Evolutionary conservation across 1,140 invertebrate species (phyloP).

Genomic region (Harpegnathos saltator): DNA sequence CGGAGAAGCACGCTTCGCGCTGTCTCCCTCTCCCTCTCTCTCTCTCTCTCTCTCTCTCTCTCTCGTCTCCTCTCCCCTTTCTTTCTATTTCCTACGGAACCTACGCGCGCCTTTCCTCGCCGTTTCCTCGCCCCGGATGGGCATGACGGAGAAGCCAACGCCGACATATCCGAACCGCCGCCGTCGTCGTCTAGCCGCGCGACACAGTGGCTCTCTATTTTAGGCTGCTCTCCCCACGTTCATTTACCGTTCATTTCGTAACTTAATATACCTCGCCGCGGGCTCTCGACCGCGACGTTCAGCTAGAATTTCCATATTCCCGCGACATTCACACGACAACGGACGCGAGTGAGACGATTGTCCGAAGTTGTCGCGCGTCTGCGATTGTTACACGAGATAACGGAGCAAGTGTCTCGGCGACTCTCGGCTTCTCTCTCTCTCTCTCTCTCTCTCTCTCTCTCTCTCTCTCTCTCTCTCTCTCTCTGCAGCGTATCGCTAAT

Average conservation of each 20-base stretch:
- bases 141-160: conserved; percentile 62
- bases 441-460: too few relatives aligned
- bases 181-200: conserved; percentile 44
- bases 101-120: too few relatives aligned
- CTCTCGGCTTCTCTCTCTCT: too few relatives aligned
- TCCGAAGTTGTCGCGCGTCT: too few relatives aligned
- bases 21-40: too few relatives aligned
- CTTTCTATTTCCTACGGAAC: too few relatives aligned
- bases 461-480: too few relatives aligned
- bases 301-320: conserved; percentile 50
- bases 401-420: too few relatives aligned
- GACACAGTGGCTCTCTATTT: conserved; percentile 64
- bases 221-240: conserved; percentile 60
- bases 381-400: too few relatives aligned
- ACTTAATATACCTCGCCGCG: conserved; percentile 65
- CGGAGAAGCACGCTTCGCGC: too few relatives aligned
- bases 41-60: too few relatives aligned
- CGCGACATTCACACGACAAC: neutral
- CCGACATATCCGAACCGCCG: conserved; percentile 47
- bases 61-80: too few relatives aligned
- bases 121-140: conserved; percentile 17
- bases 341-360: neutral
- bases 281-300: conserved; percentile 55
- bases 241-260: conserved; percentile 74
- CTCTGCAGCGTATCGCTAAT: neutral